Conservation (phyloP, 2,888 invertebrate genomes). For the Leucozona laternaria region DNA sequence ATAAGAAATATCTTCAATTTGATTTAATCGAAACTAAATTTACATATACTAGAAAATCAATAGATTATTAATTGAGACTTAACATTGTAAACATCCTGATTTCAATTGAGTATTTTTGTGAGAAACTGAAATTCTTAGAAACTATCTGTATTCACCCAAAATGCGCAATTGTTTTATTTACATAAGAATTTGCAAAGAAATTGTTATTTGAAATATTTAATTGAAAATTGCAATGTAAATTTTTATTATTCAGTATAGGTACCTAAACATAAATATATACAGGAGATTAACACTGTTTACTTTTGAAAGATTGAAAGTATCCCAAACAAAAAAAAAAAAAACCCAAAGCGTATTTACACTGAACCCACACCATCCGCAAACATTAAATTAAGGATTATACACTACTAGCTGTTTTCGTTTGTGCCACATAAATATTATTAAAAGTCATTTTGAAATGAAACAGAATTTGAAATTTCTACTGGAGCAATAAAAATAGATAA, state of each 20-base stretch:
- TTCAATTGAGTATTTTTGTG: not conserved
- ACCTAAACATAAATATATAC: not conserved
- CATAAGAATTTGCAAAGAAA: not conserved
- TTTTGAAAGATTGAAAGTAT: not conserved
- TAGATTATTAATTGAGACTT: conserved; percentile 7
- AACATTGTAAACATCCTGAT: conserved; percentile 18
- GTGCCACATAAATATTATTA: not conserved
- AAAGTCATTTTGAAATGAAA: too few relatives aligned
- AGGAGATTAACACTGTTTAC: not conserved
- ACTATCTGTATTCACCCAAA: not conserved
- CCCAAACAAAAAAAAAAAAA: not conserved
- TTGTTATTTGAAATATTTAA: not conserved
- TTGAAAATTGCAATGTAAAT: not conserved
- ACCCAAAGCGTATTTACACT: not conserved
- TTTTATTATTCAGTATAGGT: not conserved
- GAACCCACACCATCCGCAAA: not conserved
- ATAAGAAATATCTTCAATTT: not conserved
- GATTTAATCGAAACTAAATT: not conserved
- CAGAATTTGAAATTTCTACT: too few relatives aligned
- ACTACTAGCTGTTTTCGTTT: not conserved
- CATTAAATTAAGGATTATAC: not conserved
- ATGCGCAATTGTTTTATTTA: not conserved
- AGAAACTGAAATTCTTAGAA: not conserved
- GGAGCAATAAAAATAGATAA: too few relatives aligned
- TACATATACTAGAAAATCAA: not conserved